These are phyloP conservation scores for Cephus cinctus DNA, from an alignment of 1,140 invertebrate genomes.

Conservation along the genomic window DNA sequence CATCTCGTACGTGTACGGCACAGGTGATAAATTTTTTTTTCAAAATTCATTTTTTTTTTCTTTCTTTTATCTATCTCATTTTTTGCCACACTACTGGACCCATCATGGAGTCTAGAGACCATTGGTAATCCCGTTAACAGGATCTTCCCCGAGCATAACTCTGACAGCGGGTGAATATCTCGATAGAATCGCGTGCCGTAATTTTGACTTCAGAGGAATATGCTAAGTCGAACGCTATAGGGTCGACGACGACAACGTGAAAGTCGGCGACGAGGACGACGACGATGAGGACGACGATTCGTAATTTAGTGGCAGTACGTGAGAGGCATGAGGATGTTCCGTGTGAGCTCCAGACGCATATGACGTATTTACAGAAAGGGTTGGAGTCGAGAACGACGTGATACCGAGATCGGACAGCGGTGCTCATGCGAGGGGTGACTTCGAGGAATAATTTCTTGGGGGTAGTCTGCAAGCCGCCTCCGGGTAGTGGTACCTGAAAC, in stretches of 20 bases:
- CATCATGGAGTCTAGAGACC: too few species aligned
- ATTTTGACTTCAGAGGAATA: constrained; percentile 1
- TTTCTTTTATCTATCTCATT: background rate
- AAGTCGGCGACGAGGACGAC: background rate
- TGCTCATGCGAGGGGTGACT: constrained; percentile 11
- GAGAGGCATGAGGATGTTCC: constrained; percentile 3
- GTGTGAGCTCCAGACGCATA: too few species aligned
- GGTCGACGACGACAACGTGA: background rate
- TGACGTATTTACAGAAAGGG: too few species aligned
- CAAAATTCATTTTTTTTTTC: background rate
- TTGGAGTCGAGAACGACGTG: background rate
- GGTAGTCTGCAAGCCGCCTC: constrained; percentile 10
- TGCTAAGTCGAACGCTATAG: background rate
- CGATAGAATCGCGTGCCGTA: too few species aligned
- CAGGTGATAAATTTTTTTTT: background rate
- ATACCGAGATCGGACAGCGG: background rate
- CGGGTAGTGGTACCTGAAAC: constrained; percentile 18
- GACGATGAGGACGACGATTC: background rate
- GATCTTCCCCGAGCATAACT: too few species aligned
- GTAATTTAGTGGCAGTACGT: too few species aligned
- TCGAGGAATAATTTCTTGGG: constrained; percentile 6
- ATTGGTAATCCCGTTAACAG: too few species aligned
- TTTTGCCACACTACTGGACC: background rate
- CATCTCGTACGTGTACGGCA: background rate
- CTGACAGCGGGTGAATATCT: too few species aligned